Evolutionary conservation across 2,888 invertebrate species (phyloP).

Genomic region (Torymus tubicola): DNA sequence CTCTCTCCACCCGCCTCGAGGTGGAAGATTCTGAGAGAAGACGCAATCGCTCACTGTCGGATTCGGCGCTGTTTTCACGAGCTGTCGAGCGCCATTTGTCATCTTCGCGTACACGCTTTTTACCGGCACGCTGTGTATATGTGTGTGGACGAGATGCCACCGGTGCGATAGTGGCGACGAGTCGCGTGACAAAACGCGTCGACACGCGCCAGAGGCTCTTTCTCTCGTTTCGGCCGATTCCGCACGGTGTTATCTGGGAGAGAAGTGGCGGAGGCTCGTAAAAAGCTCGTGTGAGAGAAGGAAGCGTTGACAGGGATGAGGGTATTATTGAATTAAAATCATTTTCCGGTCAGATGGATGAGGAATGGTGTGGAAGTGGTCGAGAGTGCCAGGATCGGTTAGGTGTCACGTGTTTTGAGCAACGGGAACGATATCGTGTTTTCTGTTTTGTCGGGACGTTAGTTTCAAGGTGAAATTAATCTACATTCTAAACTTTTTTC

Average conservation of each 20-base stretch:
- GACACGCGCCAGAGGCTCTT: constrained; percentile 1
- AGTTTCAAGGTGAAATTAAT: too few relatives aligned
- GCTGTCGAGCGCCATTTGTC: constrained; percentile 48
- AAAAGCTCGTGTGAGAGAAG: neutral
- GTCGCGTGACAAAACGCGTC: constrained; percentile 34
- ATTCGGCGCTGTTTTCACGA: constrained; percentile 46
- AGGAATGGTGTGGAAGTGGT: too few relatives aligned
- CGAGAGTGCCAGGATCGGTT: too few relatives aligned
- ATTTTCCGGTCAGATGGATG: neutral
- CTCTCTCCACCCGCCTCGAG: neutral
- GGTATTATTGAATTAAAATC: neutral
- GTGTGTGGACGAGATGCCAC: neutral
- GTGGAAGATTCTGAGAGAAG: neutral
- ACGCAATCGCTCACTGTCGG: constrained; percentile 47
- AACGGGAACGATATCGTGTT: too few relatives aligned
- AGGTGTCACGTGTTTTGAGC: too few relatives aligned
- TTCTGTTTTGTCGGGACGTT: too few relatives aligned
- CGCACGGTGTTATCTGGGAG: neutral
- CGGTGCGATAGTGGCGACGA: neutral
- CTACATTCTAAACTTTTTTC: too few relatives aligned
- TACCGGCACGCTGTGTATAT: neutral
- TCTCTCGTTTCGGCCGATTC: too few relatives aligned
- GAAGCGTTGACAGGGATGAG: too few relatives aligned
- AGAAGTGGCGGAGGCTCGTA: neutral
- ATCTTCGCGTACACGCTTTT: constrained; percentile 18